phyloP scores from a whole-genome alignment of 2,113 vertebrate genomes.

The Hucho hucho region DNA sequence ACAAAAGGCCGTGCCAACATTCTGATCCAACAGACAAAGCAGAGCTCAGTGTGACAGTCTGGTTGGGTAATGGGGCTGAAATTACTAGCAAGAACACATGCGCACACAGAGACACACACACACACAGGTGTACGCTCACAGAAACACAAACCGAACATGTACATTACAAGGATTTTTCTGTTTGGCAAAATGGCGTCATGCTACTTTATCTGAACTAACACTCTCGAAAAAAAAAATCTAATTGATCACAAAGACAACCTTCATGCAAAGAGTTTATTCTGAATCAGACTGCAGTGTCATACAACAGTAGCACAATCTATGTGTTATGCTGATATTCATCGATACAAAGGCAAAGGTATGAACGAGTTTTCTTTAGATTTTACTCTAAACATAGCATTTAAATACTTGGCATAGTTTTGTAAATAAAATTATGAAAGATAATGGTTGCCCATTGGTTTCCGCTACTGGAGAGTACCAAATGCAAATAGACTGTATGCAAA shows the following conservation, averaged over 20 bases:
- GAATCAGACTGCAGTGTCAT: slow-evolving; percentile 74
- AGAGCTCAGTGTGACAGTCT: slow-evolving; percentile 57
- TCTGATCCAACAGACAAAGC: slow-evolving; percentile 46
- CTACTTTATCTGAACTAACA: background rate
- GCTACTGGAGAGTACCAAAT: slow-evolving; percentile 73
- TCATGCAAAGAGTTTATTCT: slow-evolving; percentile 80
- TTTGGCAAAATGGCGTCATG: no score
- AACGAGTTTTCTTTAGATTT: slow-evolving; percentile 63
- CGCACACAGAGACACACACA: background rate
- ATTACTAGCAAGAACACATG: no score
- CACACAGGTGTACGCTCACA: background rate
- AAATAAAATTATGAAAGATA: slow-evolving; percentile 72
- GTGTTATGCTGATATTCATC: slow-evolving; percentile 74
- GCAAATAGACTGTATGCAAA: slow-evolving; percentile 72
- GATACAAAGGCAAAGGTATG: slow-evolving; percentile 75
- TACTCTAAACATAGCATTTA: slow-evolving; percentile 78
- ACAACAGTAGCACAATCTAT: slow-evolving; percentile 76
- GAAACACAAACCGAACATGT: no score
- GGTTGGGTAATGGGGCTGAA: slow-evolving; percentile 43
- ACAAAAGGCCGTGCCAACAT: slow-evolving; percentile 40
- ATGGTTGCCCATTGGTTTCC: slow-evolving; percentile 61
- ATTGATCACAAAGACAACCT: slow-evolving; percentile 54
- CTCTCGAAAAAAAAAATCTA: background rate
- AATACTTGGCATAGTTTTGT: slow-evolving; percentile 78
- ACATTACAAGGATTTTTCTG: no score